Conservation (phyloP, 2,797 vertebrate species). For the Tamandua tetradactyla region DNA sequence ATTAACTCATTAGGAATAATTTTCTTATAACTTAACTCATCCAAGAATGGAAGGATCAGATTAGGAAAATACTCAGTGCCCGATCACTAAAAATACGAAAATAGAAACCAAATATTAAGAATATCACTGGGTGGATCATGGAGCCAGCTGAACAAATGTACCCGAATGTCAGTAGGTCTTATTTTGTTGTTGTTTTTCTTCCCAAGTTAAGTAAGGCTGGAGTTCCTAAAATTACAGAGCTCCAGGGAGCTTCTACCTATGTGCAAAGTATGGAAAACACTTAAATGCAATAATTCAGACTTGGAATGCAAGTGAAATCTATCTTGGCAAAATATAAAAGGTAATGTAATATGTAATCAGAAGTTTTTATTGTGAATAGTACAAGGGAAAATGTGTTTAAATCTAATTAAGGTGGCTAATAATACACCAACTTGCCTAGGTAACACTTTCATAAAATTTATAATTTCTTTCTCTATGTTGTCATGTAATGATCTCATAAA, state of each 20-base stretch:
- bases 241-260: fast-evolving
- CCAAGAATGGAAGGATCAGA: background rate
- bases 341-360: background rate
- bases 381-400: background rate
- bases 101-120: background rate
- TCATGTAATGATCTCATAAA: background rate
- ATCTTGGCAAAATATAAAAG: background rate
- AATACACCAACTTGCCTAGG: background rate
- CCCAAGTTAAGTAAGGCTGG: background rate
- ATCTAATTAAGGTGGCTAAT: background rate
- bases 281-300: background rate
- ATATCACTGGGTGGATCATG: background rate
- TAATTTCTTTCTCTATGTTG: background rate
- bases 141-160: background rate
- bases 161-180: background rate
- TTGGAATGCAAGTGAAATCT: background rate
- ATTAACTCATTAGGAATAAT: background rate
- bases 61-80: background rate
- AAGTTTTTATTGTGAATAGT: background rate
- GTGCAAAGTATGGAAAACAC: background rate
- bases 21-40: background rate
- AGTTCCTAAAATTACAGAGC: background rate
- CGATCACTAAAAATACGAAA: background rate
- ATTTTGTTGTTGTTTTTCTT: background rate
- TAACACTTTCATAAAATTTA: background rate